Conservation (phyloP, 2,888 invertebrate species). For the Aspidiotus destructor region DNA sequence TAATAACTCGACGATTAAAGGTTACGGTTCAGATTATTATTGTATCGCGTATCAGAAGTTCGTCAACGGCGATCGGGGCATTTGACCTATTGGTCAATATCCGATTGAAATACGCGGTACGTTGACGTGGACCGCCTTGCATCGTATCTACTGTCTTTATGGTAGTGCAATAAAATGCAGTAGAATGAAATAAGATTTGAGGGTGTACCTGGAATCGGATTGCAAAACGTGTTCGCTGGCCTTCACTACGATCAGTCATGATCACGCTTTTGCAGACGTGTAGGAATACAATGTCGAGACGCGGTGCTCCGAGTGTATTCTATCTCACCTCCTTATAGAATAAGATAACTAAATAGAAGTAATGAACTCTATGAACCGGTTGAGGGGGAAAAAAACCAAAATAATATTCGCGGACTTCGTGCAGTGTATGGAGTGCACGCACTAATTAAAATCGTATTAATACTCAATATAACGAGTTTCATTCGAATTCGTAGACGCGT, state of each 20-base stretch:
- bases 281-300: conserved; percentile 27
- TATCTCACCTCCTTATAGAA: conserved; percentile 11
- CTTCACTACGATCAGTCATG: conserved; percentile 31
- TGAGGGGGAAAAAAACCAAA: neutral
- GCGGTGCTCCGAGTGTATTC: conserved; percentile 19
- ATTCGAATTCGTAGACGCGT: too few species aligned
- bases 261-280: conserved; percentile 25
- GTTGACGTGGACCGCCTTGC: neutral
- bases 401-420: neutral
- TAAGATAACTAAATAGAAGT: conserved; percentile 8
- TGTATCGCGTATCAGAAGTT: conserved; percentile 8
- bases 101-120: conserved; percentile 28
- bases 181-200: neutral
- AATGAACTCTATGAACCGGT: conserved; percentile 31
- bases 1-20: conserved; percentile 29
- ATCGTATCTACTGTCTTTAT: conserved; percentile 7
- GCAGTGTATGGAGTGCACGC: too few species aligned
- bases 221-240: conserved; percentile 32
- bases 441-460: too few species aligned
- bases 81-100: conserved; percentile 32
- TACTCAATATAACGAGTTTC: too few species aligned
- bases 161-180: conserved; percentile 12
- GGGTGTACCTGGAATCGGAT: conserved; percentile 26
- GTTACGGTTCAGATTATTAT: conserved; percentile 10
- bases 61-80: conserved; percentile 15